These are phyloP conservation scores for Halictus quadricinctus DNA, from an alignment of 2,888 invertebrate genomes.

Conservation along the genomic window DNA sequence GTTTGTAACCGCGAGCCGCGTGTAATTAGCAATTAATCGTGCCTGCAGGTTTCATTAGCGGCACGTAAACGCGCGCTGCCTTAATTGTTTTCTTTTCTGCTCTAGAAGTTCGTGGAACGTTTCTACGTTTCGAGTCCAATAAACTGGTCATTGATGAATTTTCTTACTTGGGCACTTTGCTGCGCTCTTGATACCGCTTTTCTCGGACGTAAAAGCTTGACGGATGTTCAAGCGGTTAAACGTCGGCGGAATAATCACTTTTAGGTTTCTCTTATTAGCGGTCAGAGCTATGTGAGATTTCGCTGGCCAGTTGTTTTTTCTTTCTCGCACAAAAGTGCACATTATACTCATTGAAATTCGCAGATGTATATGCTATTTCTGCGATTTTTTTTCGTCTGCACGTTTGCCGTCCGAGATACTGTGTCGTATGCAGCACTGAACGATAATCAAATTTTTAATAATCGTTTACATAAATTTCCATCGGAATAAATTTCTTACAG, in stretches of 20 bases:
- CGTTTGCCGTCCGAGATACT: neutral
- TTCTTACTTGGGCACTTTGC: neutral
- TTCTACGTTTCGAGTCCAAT: conserved; percentile 28
- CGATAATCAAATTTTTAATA: neutral
- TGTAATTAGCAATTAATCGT: conserved; percentile 22
- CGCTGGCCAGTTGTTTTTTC: neutral
- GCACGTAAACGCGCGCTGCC: neutral
- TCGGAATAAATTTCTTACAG: neutral
- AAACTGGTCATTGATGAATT: conserved; percentile 18
- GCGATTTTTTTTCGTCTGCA: neutral
- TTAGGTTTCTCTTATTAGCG: conserved; percentile 20
- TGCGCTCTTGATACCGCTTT: neutral
- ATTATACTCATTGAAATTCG: neutral
- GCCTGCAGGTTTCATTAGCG: neutral
- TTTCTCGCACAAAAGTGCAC: neutral
- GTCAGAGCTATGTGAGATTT: neutral
- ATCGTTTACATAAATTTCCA: neutral
- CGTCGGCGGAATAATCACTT: neutral
- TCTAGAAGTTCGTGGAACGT: conserved; percentile 47
- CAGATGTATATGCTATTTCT: neutral
- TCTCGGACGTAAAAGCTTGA: conserved; percentile 14
- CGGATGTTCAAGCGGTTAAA: neutral
- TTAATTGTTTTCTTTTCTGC: conserved; percentile 43
- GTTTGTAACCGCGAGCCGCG: neutral
- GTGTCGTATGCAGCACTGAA: neutral